A percentile compares a stretch with the other conserved stretches of the same genome.
These are phyloP conservation scores for Marmota monax DNA, from an alignment of 2,113 vertebrate species.

Conservation along the genomic window DNA sequence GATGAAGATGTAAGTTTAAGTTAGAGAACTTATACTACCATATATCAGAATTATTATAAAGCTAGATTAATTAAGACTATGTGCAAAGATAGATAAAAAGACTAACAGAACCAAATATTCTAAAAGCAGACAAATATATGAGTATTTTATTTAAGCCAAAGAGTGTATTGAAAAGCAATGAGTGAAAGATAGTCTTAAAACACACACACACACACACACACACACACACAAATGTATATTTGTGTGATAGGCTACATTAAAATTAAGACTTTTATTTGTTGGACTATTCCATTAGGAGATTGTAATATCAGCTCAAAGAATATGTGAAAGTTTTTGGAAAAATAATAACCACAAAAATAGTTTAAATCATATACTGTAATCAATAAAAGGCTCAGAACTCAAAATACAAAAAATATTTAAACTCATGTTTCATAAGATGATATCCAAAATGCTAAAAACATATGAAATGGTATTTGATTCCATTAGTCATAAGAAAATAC, in stretches of 20 bases:
- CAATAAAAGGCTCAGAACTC: neutral
- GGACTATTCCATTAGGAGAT: neutral
- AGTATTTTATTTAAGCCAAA: neutral
- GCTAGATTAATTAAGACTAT: neutral
- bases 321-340: neutral
- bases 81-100: neutral
- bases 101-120: neutral
- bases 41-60: neutral
- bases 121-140: slow-evolving; percentile 16
- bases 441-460: neutral
- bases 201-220: too few relatives aligned
- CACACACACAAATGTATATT: too few relatives aligned
- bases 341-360: neutral
- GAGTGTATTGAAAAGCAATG: neutral
- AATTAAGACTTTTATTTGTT: neutral
- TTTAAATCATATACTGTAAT: neutral
- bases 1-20: neutral
- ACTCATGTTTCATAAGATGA: neutral
- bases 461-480: neutral
- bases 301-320: neutral
- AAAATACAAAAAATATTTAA: neutral
- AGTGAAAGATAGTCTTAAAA: neutral
- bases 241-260: neutral
- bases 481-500: neutral
- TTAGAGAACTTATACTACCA: neutral